These are phyloP conservation scores for Sciurus niger DNA, from an alignment of 2,113 vertebrate species.

Conservation along the genomic window DNA sequence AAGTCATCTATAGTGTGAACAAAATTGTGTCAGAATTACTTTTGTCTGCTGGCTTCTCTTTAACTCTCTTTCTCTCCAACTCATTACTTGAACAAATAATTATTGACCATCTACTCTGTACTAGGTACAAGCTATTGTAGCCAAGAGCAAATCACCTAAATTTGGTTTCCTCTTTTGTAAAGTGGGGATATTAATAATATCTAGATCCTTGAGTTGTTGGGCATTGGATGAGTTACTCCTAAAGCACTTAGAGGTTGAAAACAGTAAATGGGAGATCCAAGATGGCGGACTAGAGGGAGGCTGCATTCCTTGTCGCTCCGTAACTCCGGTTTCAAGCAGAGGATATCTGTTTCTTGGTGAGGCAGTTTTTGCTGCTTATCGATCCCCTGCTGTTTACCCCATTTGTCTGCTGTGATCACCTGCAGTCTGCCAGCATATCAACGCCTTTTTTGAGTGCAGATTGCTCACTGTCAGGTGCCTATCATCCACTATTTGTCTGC, in stretches of 20 bases:
- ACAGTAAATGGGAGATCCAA: neutral
- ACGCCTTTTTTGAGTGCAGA: too few species aligned
- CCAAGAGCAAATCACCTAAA: neutral
- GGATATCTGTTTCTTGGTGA: too few species aligned
- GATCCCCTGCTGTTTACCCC: too few species aligned
- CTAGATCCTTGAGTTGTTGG: neutral
- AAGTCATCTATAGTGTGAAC: neutral
- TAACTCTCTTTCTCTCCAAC: neutral
- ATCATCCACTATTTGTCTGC: too few species aligned
- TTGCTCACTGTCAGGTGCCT: too few species aligned
- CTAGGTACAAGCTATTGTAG: neutral
- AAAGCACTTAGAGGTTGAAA: neutral
- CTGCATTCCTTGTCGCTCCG: too few species aligned
- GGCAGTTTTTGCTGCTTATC: too few species aligned
- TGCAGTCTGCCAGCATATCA: too few species aligned
- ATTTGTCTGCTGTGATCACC: too few species aligned
- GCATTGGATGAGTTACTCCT: neutral
- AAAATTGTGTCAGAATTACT: neutral
- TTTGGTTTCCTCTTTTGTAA: neutral
- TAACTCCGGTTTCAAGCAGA: too few species aligned
- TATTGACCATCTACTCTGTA: neutral
- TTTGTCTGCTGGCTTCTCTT: neutral
- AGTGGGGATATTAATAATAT: neutral
- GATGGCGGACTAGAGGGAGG: too few species aligned
- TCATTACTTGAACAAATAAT: neutral